These are phyloP conservation scores for Xenus cinereus DNA, from an alignment of 2,113 vertebrate genomes.

Conservation along the genomic window DNA sequence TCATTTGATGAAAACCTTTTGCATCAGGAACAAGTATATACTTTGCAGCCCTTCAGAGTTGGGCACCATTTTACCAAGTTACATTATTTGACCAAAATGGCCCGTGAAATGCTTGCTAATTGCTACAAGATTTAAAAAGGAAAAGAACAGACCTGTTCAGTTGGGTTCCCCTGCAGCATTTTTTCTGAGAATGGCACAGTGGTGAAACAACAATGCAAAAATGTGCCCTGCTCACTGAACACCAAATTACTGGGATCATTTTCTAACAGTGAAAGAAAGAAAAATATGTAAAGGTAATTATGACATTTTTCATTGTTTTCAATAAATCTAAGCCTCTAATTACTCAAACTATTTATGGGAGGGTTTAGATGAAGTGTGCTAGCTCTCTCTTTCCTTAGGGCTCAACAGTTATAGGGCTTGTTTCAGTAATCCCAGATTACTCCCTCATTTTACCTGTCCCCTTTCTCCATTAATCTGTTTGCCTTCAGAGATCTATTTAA, in stretches of 20 bases:
- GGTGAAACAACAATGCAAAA: constrained; percentile 54
- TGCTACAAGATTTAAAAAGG: constrained; percentile 77
- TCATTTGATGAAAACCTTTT: constrained; percentile 49
- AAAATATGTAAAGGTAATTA: constrained; percentile 82
- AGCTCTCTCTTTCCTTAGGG: constrained; percentile 59
- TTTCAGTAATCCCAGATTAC: constrained; percentile 66
- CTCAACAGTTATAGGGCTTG: constrained; percentile 34
- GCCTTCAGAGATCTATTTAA: constrained; percentile 6
- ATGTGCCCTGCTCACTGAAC: constrained; percentile 64
- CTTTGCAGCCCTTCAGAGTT: constrained; percentile 56
- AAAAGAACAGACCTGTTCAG: constrained; percentile 55
- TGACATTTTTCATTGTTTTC: constrained; percentile 75
- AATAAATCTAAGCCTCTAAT: constrained; percentile 76
- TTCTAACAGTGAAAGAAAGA: constrained; percentile 66
- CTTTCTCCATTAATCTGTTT: constrained; percentile 29
- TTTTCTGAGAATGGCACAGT: constrained; percentile 52
- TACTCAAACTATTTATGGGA: constrained; percentile 65
- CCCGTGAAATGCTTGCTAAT: constrained; percentile 88
- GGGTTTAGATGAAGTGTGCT: constrained; percentile 34
- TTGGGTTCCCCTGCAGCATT: constrained; percentile 24
- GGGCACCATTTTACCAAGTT: constrained; percentile 72
- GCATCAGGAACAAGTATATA: constrained; percentile 59
- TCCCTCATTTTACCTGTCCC: constrained; percentile 37
- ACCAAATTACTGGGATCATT: constrained; percentile 77
- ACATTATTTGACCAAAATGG: constrained; percentile 81